A percentile compares a stretch with the other conserved stretches of the same genome.
phyloP scores from a whole-genome alignment of 2,113 vertebrate genomes.

The Ploceus nigricollis region DNA sequence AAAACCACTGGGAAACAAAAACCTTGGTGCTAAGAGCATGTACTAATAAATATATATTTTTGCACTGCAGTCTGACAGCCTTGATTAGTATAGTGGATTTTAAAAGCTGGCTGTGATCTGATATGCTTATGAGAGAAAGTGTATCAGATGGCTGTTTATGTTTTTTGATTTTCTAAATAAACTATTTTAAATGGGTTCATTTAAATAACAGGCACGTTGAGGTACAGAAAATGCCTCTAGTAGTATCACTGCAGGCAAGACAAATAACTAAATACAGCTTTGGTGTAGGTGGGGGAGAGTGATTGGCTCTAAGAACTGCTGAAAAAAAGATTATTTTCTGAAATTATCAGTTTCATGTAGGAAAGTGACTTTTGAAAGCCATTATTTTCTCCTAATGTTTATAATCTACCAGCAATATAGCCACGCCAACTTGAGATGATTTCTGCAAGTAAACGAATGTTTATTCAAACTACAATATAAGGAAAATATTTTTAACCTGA shows the following conservation, averaged over 20 bases:
- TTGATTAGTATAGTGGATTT: not conserved
- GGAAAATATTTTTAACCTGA: not conserved
- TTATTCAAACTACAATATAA: not conserved
- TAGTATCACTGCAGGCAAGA: slow-evolving; percentile 33
- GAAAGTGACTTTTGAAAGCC: not conserved
- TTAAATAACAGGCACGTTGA: not conserved
- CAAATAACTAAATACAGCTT: not conserved
- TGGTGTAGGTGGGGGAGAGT: not conserved
- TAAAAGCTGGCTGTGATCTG: not conserved
- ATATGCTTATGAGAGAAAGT: not conserved
- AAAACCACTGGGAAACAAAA: not conserved
- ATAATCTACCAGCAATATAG: not conserved
- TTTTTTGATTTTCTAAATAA: not conserved
- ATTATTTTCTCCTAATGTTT: not conserved
- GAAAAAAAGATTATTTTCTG: not conserved
- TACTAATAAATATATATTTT: not conserved
- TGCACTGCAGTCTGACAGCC: not conserved
- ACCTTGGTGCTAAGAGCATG: not conserved
- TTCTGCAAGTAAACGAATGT: not conserved
- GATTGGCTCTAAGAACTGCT: not conserved
- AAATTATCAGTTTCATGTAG: not conserved
- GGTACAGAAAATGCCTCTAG: slow-evolving; percentile 11
- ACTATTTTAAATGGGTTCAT: not conserved
- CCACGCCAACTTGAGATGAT: not conserved
- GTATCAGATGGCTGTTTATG: not conserved